A percentile compares a stretch with the other conserved stretches of the same genome.
Evolutionary conservation across 2,113 vertebrate genomes (phyloP).

Genomic region (Apteryx mantelli): DNA sequence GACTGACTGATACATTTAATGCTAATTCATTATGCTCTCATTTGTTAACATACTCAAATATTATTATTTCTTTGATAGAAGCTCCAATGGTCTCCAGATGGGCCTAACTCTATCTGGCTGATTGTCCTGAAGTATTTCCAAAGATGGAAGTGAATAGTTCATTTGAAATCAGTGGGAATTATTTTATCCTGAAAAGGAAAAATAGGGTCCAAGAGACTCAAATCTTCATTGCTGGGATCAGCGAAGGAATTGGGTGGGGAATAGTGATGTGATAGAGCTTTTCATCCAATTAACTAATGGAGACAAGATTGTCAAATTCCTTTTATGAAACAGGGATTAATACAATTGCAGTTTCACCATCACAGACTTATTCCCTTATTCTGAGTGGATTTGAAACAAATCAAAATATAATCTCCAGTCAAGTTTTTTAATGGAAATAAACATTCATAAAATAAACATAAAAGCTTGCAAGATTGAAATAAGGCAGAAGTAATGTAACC

Average conservation of each 20-base stretch:
- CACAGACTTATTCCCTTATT: background rate
- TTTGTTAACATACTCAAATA: background rate
- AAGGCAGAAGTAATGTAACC: background rate
- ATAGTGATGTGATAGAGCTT: background rate
- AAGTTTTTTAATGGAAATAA: background rate
- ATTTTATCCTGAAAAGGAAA: background rate
- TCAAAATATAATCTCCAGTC: background rate
- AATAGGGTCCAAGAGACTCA: background rate
- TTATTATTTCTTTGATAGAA: background rate
- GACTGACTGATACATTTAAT: background rate
- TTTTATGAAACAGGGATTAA: background rate
- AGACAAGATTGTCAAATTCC: background rate
- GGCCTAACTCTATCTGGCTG: background rate
- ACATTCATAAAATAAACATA: background rate
- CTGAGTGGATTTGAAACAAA: background rate
- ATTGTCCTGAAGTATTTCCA: background rate
- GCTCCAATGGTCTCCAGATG: background rate
- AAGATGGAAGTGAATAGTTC: background rate
- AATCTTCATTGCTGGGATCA: background rate
- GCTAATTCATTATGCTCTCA: background rate
- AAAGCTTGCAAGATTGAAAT: background rate
- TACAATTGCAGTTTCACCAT: background rate
- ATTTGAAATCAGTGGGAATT: background rate
- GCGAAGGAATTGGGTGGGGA: background rate
- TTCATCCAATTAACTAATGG: background rate